Evolutionary conservation across 2,797 vertebrate genomes (phyloP), one percentile per base, ranked within the genome.

Genomic region (Myotis vivesi): DNA sequence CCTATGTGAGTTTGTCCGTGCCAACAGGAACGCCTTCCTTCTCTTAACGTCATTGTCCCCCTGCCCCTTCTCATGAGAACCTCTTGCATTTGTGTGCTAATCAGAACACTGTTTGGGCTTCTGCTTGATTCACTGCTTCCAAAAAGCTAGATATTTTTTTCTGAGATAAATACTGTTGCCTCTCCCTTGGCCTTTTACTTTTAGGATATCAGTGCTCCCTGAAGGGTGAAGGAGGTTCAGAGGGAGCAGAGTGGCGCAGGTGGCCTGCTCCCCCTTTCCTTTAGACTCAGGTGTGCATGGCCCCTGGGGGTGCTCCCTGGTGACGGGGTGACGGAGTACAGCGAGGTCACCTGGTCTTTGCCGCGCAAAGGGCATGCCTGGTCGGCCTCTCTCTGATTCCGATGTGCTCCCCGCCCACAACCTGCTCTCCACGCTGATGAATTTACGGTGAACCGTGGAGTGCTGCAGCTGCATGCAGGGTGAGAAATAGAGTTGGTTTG

Each of bases 391-490:
- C 28, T 44, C 79, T 64, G 79, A 46, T 66, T 49, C n/a, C 19
- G 7, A 33, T 46, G 41, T 64, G 41, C n/a, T 82, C 28, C 49
- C 12, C 30, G 72, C 53, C n/a, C 44, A 49, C 36, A 89, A 11
- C 49, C 55, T 87, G 0, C 87, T 97, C 92, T 95, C 81, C 66
- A 55, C 38, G 82, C 71, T 86, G 93, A 97, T 97, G 97, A 95
- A 97, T 97, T 97, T 96, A 84, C 87, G 55, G 0, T 91, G 38
- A 92, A 83, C 57, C 57, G 28, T 73, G 49, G 68, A 91, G 91
- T 87, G 57, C 83, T 33, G 4, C 81, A 80, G 72, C 91, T 57
- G 36, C 38, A 23, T 71, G 76, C 96, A 96, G 49, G n/a, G 62
- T 91, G 41, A 86, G 68, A 66, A 77, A 80, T 73, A 53, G 55